Evolutionary conservation across 2,888 invertebrate species (phyloP), one percentile per base, ranked within the genome.

Genomic region (Eupithecia exiguata): DNA sequence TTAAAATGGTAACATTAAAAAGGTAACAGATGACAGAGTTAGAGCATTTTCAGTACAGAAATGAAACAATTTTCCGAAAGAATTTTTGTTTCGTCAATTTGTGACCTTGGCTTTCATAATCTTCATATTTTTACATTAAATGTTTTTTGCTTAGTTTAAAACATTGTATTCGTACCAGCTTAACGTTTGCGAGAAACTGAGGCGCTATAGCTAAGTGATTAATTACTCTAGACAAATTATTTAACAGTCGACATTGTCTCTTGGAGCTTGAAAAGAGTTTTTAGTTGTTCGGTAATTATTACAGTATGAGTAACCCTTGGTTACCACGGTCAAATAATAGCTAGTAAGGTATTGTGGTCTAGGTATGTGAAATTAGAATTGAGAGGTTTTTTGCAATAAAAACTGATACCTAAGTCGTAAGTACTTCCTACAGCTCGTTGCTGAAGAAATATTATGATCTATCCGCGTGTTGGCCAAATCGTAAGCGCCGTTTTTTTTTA

Each of bases 161-260:
- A 53, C 53, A 53, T 53, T 1, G 49, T 58, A 58, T 14, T 3
- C 53, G 9, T 53, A 53, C 21, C 21, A 49, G 21, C 12, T 21
- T 53, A 18, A 21, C 4, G 9, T 53, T 21, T 53, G n/a, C 10
- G 7, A n/a, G 46, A 5, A 1, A 3, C 53, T 21, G 1, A 25
- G 14, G 58, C 10, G 18, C 70, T 62, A 62, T 70, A 78, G 73
- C 38, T 68, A 61, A 68, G 49, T 71, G n/a, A 35, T 25, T 66
- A 58, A 25, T 68, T 46, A 62, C 69, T 68, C 49, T 58, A 35
- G 66, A 53, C 36, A 70, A 70, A 70, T 70, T 69, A 69, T 74
- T 71, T 30, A 73, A 69, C 35, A 36, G 70, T 7, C 69, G 73
- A 80, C 75, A 78, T 77, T 79, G 80, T 80, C 53, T 73, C 62